A percentile compares a stretch with the other conserved stretches of the same genome.
phyloP scores from a whole-genome alignment of 2,113 vertebrate genomes.

The Aptenodytes patagonicus region DNA sequence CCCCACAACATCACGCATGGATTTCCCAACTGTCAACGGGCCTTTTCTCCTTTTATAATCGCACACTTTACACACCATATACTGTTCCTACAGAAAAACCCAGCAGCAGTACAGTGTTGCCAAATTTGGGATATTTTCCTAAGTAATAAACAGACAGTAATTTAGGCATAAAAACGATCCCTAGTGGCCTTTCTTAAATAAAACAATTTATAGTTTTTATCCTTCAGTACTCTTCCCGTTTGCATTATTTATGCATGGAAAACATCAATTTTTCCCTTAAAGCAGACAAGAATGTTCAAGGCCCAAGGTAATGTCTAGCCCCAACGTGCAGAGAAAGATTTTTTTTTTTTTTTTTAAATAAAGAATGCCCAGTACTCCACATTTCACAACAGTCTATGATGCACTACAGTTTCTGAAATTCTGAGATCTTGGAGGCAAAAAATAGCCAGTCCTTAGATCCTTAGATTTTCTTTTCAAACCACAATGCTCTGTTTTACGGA shows the following conservation, averaged over 20 bases:
- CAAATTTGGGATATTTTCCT: background rate
- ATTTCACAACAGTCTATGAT: background rate
- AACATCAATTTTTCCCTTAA: background rate
- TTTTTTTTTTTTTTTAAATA: background rate
- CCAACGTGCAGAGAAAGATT: background rate
- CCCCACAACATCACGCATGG: accelerated
- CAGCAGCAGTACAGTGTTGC: accelerated
- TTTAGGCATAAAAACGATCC: background rate
- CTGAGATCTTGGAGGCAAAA: background rate
- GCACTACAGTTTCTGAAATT: background rate
- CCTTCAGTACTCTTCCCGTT: background rate
- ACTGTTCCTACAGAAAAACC: background rate
- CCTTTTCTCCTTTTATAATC: background rate
- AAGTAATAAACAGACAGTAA: background rate
- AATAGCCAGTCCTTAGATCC: background rate
- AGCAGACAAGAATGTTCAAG: background rate
- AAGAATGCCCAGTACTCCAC: background rate
- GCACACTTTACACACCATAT: background rate
- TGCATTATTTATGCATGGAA: background rate
- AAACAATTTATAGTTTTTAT: background rate
- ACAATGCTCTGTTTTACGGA: background rate
- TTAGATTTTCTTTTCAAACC: background rate
- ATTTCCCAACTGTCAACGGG: accelerated
- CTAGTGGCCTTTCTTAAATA: background rate
- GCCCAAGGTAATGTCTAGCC: background rate